Percentiles rank a stretch among this genome's conserved stretches.
phyloP scores from a whole-genome alignment of 1,140 invertebrate genomes.

The Contarinia nasturtii region DNA sequence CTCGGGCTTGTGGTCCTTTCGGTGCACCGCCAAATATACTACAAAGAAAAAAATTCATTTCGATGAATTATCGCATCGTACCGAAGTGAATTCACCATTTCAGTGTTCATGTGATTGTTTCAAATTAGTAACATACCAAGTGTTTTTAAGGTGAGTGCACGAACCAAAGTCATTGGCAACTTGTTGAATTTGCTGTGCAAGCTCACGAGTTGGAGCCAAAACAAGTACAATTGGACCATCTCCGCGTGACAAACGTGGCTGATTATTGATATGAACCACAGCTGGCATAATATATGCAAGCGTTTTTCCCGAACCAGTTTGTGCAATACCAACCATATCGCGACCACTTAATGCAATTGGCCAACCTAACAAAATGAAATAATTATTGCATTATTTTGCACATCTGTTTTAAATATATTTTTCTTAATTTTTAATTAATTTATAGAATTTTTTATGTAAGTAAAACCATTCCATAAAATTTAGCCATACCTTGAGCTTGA shows the following conservation, averaged over 20 bases:
- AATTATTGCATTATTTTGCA: no score
- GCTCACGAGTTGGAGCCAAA: constrained; percentile 82
- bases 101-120: no score
- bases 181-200: constrained; percentile 94
- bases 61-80: no score
- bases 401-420: no score
- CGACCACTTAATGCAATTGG: constrained; percentile 80
- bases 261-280: constrained; percentile 86
- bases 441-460: no score
- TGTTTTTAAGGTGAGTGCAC: constrained; percentile 68
- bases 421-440: no score
- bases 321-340: constrained; percentile 90
- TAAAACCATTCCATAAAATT: no score
- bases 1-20: constrained; percentile 61
- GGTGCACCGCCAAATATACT: constrained; percentile 88
- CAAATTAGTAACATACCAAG: no score
- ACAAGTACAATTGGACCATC: constrained; percentile 87
- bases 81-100: no score
- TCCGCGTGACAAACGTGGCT: constrained; percentile 58
- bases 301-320: constrained; percentile 88
- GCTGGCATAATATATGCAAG: constrained; percentile 64
- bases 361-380: constrained; percentile 33
- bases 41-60: no score
- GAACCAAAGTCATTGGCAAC: constrained; percentile 83
- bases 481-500: constrained; percentile 44